Evolutionary conservation across 2,888 invertebrate genomes (phyloP).

Genomic region (Heteromyza rotundicornis): DNA sequence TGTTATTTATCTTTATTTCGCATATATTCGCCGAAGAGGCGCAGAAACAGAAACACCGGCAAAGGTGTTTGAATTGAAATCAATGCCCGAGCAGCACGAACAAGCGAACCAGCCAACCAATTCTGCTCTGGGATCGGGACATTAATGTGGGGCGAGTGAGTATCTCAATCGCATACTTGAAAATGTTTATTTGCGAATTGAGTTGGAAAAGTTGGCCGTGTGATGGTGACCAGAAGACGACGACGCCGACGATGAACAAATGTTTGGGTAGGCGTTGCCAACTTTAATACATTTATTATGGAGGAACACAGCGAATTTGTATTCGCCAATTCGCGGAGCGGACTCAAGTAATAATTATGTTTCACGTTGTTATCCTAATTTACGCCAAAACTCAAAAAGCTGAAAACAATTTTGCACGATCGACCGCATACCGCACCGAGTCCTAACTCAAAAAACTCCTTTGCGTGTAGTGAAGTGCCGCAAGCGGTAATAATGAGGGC

Average conservation of each 20-base stretch:
- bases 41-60: neutral
- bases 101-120: neutral
- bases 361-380: slow-evolving; percentile 60
- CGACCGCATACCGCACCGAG: neutral
- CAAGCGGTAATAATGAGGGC: slow-evolving; percentile 35
- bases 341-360: slow-evolving; percentile 57
- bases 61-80: neutral
- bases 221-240: too few species aligned
- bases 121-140: neutral
- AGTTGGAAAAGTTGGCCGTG: neutral
- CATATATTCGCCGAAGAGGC: neutral
- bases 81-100: neutral
- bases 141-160: neutral
- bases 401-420: slow-evolving; percentile 30
- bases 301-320: slow-evolving; percentile 17
- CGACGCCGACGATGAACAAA: neutral
- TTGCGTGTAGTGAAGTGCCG: slow-evolving; percentile 30
- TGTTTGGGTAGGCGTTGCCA: slow-evolving; percentile 29
- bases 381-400: slow-evolving; percentile 40
- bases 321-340: slow-evolving; percentile 27
- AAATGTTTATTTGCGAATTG: neutral
- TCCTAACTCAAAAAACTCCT: slow-evolving; percentile 13
- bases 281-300: slow-evolving; percentile 58
- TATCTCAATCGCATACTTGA: neutral
- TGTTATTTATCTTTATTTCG: neutral